Percentiles rank a stretch among this genome's conserved stretches.
Conservation (phyloP, 2,888 invertebrate genomes). For the Eupeodes latifasciatus region DNA sequence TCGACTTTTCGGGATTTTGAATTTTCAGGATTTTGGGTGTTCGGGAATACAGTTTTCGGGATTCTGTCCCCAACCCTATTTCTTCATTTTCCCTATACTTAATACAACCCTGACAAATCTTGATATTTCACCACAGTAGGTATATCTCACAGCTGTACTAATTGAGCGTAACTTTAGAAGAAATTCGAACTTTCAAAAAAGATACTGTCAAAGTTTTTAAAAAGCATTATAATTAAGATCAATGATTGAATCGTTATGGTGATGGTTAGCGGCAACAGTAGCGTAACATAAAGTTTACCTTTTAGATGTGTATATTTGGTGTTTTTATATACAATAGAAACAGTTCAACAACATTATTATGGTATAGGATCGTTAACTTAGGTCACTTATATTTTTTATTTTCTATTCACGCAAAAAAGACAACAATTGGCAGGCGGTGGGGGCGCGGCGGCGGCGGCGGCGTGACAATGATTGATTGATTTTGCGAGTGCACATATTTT, state of each 20-base stretch:
- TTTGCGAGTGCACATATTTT: conserved; percentile 5
- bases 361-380: not conserved
- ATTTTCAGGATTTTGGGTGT: too few species aligned
- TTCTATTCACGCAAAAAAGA: not conserved
- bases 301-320: not conserved
- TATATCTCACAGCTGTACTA: too few species aligned
- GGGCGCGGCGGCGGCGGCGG: too few species aligned
- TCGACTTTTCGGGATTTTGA: too few species aligned
- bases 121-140: too few species aligned
- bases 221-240: not conserved
- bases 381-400: not conserved
- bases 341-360: not conserved
- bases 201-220: not conserved
- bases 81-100: too few species aligned
- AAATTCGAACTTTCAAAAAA: too few species aligned
- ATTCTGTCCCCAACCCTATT: too few species aligned
- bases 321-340: not conserved
- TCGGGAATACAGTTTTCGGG: too few species aligned
- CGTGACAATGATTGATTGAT: conserved; percentile 67
- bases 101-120: too few species aligned
- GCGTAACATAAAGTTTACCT: conserved; percentile 7
- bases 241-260: not conserved
- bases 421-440: conserved; percentile 49
- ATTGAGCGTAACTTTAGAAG: too few species aligned
- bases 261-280: not conserved